Percentiles rank a stretch among this genome's conserved stretches.
Conservation (phyloP, 2,888 invertebrate species). For the Campoletis raptor region DNA sequence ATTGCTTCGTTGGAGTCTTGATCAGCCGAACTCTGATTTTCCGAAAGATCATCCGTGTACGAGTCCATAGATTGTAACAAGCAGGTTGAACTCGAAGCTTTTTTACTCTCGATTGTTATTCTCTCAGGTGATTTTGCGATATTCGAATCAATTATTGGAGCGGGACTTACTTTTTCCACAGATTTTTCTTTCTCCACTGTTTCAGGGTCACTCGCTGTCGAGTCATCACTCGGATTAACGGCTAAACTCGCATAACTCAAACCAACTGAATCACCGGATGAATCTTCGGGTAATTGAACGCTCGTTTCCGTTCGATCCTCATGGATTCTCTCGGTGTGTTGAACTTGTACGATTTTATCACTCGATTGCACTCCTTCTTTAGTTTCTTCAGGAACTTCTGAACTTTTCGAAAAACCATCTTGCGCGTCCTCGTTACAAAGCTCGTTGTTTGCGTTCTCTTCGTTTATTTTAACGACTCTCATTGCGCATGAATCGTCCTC, state of each 20-base stretch:
- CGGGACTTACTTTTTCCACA: constrained; percentile 55
- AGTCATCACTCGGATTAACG: constrained; percentile 62
- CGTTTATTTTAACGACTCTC: constrained; percentile 30
- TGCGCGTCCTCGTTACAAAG: constrained; percentile 64
- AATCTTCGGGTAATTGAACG: constrained; percentile 53
- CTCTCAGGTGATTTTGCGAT: constrained; percentile 69
- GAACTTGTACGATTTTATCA: neutral
- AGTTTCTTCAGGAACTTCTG: constrained; percentile 31
- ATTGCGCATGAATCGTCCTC: constrained; percentile 52
- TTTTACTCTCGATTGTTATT: constrained; percentile 60
- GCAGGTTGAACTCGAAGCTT: constrained; percentile 46
- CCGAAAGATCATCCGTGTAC: constrained; percentile 70
- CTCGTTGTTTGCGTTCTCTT: constrained; percentile 47
- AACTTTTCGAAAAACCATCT: constrained; percentile 64
- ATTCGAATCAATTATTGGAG: constrained; percentile 66
- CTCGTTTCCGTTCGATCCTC: constrained; percentile 43
- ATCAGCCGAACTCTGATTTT: constrained; percentile 70
- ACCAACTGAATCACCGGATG: constrained; percentile 47
- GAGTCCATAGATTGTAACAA: constrained; percentile 68
- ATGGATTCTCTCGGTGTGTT: constrained; percentile 4
- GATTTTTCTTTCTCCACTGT: constrained; percentile 5
- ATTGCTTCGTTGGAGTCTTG: constrained; percentile 75
- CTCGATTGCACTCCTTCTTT: constrained; percentile 32
- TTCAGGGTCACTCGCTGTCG: constrained; percentile 41
- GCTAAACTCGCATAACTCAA: constrained; percentile 51